Base-by-base conservation (phyloP, 2,797 vertebrate species). In the Otolemur crassicaudatus region DNA sequence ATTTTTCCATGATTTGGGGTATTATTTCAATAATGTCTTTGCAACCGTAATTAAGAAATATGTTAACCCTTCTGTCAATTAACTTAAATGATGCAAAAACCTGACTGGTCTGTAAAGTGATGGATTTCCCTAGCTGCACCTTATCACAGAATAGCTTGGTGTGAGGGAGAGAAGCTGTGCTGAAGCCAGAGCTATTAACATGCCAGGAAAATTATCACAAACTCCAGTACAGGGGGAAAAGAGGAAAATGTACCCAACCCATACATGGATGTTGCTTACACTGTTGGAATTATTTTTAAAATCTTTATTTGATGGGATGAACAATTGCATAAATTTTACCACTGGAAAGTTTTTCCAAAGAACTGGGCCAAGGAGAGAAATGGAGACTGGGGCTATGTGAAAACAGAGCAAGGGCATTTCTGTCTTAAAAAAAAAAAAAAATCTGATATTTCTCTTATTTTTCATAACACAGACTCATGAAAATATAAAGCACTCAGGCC, bases 61-160 rank as follows among this genome's bases (percentile, higher is more conserved):
- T 97, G 97, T 98, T 98, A 97, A 98, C 89, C 87, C 79, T 97
- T 95, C 96, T 98, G 97, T 97, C 97, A 98, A 96, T 98, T 98
- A 98, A 94, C 73, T 87, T 98, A 98, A 98, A 95, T 97, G 97
- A 98, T 98, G 92, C 97, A 97, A 98, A 98, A 98, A 90, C 27
- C 60, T 93, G 90, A 97, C 96, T 97, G 94, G 89, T 97, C 95
- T 94, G 94, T 56, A 77, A 95, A 98, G 97, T 65, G 13, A 92
- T 87, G 3, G 94, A 88, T 98, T 98, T 98, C 90, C 96, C 94
- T 72, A 98, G 94, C 77, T 97, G 97, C 94, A 96, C 92, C 92
- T 98, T 98, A 95, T 98, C 93, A 96, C 97, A 96, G 84, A 98
- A 95, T 37, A 97, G 88, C 82, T 97, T 96, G 94, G 75, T 19